A percentile compares a stretch with the other conserved stretches of the same genome.
Conservation (phyloP, 2,888 invertebrate genomes). For the Patella pellucida region DNA sequence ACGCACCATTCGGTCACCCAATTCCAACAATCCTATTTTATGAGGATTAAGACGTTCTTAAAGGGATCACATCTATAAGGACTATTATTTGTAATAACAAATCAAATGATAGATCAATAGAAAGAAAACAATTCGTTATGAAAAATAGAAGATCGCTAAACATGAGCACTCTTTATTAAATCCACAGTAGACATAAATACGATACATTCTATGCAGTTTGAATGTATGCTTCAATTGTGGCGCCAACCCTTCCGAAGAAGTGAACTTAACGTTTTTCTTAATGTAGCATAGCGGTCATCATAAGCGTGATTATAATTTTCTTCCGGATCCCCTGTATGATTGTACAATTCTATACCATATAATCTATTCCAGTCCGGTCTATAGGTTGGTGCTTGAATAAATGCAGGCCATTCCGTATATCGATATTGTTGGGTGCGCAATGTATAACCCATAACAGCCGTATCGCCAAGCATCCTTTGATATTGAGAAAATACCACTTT, state of each 20-base stretch:
- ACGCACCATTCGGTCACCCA: no score
- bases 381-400: conserved; percentile 71
- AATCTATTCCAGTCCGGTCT: conserved; percentile 86
- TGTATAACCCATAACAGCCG: conserved; percentile 47
- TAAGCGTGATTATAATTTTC: conserved; percentile 80
- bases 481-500: conserved; percentile 40
- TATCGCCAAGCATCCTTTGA: conserved; percentile 30
- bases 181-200: no score
- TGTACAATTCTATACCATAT: conserved; percentile 82
- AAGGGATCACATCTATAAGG: no score
- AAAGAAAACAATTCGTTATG: no score
- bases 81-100: no score
- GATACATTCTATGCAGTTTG: no score
- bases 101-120: no score
- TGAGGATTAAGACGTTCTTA: no score
- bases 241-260: conserved; percentile 51
- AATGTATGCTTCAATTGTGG: neutral
- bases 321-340: conserved; percentile 78
- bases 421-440: conserved; percentile 31
- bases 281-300: conserved; percentile 66
- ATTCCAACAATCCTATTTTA: no score
- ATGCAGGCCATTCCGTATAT: conserved; percentile 29
- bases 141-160: no score
- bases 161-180: no score
- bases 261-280: conserved; percentile 32